Conservation (phyloP, 2,113 vertebrate genomes). For the Neofelis nebulosa region DNA sequence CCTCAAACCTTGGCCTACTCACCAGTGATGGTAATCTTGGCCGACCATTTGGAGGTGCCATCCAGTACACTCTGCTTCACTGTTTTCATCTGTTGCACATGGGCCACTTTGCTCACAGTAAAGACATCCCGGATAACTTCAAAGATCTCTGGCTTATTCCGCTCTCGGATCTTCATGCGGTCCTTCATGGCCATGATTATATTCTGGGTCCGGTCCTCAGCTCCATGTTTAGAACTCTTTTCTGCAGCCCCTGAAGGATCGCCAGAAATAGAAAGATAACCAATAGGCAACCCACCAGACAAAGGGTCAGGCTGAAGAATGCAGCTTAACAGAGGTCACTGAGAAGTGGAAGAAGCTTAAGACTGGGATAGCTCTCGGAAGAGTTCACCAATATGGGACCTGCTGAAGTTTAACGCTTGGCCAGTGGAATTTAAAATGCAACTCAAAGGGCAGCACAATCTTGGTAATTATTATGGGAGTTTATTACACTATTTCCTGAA, state of each 20-base stretch:
- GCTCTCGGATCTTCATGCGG: slow-evolving; percentile 98
- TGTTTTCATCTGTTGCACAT: slow-evolving; percentile 97
- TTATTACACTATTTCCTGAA: not conserved
- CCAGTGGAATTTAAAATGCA: not conserved
- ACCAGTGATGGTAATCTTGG: slow-evolving; percentile 99
- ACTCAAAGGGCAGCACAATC: slow-evolving; percentile 13
- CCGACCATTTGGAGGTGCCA: slow-evolving; percentile 99
- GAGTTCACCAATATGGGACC: not conserved
- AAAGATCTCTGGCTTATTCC: slow-evolving; percentile 99
- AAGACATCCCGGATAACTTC: slow-evolving; percentile 97
- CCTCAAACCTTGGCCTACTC: slow-evolving; percentile 41
- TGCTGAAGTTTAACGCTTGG: not conserved
- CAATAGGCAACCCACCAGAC: not conserved
- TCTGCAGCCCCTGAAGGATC: slow-evolving; percentile 92
- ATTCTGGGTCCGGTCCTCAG: slow-evolving; percentile 97
- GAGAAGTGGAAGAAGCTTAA: not conserved
- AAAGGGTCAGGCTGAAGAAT: not conserved
- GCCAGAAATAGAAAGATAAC: slow-evolving; percentile 44
- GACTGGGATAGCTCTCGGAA: not conserved
- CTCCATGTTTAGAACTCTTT: slow-evolving; percentile 98
- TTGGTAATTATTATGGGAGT: not conserved
- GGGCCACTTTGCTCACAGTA: slow-evolving; percentile 90
- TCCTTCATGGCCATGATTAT: slow-evolving; percentile 99
- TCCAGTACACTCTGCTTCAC: slow-evolving; percentile 98
- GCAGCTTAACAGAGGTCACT: not conserved